Base-by-base conservation (phyloP, 1,140 invertebrate species). In the Asobara japonica region DNA sequence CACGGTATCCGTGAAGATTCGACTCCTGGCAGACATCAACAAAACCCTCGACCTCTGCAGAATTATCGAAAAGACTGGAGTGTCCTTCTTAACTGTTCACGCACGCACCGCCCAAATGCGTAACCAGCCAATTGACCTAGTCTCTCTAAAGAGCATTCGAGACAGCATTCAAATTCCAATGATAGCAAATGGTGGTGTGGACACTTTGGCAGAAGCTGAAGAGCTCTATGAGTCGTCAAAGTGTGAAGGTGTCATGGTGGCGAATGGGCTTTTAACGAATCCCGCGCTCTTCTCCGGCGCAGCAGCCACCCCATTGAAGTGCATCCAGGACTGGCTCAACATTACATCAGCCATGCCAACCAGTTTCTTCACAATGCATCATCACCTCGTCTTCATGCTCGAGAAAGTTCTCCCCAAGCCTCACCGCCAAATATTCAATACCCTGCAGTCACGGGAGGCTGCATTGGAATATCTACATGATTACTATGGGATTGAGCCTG, bases 321-420 rank as follows among this genome's bases (percentile, higher is more conserved):
- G 96, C 88, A 83, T 99, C 7, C 91, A 93, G 87, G 89, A 96
- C 56, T 99, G 97, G 97, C 87, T 98, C 73, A 89, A 93, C 78
- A 91, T 98, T 56, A 86, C 85, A 18, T 72, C 81, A 6, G 81
- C 74, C 51, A 86, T 86, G 78, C 84, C 86, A 18, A 81, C 82
- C 0, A 79, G 78, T 85, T 97, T 96, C 87, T 90, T 93, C 69
- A 92, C 90, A 82, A 96, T 98, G 80, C 97, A 98, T 87, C 95
- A 97, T 83, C 97, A 98, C 88, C 89, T 98, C 64, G 94, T 96
- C 51, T 97, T 96, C 82, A 98, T 98, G 97, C 86, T 96, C 76
- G 94, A 96, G 83, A 94, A 93, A 85, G 80, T 93, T 41, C 87
- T 97, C 73, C 88, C 90, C 4, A 93, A 91, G 76, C 83, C 89